Conservation (phyloP, 1,140 invertebrate species). For the Belonocnema kinseyi region DNA sequence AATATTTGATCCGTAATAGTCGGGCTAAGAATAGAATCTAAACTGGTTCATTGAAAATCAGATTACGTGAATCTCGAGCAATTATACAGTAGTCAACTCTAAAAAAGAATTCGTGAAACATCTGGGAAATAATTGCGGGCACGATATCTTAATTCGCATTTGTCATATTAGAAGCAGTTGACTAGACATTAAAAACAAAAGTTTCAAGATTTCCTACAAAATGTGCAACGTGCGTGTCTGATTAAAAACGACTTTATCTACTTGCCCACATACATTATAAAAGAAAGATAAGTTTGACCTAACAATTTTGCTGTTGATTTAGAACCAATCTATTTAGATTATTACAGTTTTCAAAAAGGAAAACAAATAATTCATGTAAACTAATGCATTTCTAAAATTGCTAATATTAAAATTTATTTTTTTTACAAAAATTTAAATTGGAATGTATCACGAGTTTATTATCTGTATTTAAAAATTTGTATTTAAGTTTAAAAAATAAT, state of each 20-base stretch:
- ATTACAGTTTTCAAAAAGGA: too few relatives aligned
- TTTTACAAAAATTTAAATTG: too few relatives aligned
- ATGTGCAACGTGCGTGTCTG: conserved; percentile 2
- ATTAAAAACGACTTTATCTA: background rate
- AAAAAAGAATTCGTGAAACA: background rate
- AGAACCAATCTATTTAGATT: too few relatives aligned
- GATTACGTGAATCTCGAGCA: background rate
- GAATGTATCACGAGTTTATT: too few relatives aligned
- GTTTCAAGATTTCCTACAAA: background rate
- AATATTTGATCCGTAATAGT: background rate
- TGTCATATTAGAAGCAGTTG: background rate
- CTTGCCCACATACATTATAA: background rate
- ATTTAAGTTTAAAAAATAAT: too few relatives aligned
- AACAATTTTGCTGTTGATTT: background rate
- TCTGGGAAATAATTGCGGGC: background rate
- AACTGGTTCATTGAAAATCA: conserved; percentile 35
- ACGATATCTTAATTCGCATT: conserved; percentile 5
- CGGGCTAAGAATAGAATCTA: background rate
- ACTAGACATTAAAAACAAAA: background rate
- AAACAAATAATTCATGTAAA: too few relatives aligned
- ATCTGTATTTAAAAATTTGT: too few relatives aligned
- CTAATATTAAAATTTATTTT: too few relatives aligned
- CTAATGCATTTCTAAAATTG: too few relatives aligned
- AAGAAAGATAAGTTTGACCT: background rate
- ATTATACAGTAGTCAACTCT: background rate